Percentiles rank a stretch among this genome's conserved stretches.
Evolutionary conservation across 1,140 invertebrate species (phyloP).

Genomic region (Zeugodacus cucurbitae): DNA sequence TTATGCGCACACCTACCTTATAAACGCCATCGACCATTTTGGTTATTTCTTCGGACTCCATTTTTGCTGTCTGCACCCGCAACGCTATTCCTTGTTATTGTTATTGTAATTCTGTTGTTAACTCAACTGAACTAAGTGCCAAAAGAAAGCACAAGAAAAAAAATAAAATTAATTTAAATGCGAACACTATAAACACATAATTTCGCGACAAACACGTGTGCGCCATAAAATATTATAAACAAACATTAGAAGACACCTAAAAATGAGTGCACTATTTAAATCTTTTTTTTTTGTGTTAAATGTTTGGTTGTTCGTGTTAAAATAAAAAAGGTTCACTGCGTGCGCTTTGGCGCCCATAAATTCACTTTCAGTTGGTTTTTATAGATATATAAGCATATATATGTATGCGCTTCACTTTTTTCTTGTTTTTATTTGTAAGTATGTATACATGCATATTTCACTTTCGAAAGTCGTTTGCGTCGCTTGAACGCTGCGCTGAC

Average conservation of each 20-base stretch:
- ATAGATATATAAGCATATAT: background rate
- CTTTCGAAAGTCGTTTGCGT: background rate
- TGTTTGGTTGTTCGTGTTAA: background rate
- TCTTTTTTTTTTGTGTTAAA: constrained; percentile 46
- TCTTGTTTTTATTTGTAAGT: background rate
- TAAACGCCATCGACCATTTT: constrained; percentile 90
- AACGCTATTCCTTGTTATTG: background rate
- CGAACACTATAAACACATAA: background rate
- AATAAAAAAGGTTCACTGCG: background rate
- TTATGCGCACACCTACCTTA: constrained; percentile 73
- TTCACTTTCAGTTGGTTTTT: background rate
- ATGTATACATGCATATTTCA: background rate
- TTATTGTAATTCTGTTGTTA: constrained; percentile 15
- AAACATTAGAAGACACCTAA: background rate
- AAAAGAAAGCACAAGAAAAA: background rate
- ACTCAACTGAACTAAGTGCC: background rate
- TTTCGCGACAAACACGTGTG: background rate
- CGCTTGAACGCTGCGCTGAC: background rate
- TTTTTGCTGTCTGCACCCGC: constrained; percentile 57
- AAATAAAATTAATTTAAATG: background rate
- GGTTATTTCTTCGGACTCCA: constrained; percentile 90
- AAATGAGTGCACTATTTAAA: constrained; percentile 32
- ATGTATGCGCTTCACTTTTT: background rate
- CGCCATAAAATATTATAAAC: background rate
- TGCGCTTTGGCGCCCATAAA: background rate